Conservation (phyloP, 2,888 invertebrate genomes). For the Selenia dentaria region DNA sequence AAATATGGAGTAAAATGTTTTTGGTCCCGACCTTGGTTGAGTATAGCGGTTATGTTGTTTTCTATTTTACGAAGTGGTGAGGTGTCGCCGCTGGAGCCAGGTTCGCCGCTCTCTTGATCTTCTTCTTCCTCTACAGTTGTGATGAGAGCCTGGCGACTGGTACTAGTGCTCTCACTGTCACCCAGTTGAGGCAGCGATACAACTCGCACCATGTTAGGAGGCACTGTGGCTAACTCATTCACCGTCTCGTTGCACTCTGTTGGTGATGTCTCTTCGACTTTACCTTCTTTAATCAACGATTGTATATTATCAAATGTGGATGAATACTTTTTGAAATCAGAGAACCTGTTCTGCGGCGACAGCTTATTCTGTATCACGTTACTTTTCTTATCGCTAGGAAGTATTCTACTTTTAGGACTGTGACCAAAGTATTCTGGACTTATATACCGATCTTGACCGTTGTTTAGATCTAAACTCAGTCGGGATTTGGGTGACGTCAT, state of each 20-base stretch:
- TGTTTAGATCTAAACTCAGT: constrained; percentile 86
- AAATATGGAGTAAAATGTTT: constrained; percentile 80
- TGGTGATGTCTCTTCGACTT: constrained; percentile 82
- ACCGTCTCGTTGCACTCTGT: constrained; percentile 84
- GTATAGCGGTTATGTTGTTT: constrained; percentile 88
- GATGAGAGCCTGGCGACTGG: constrained; percentile 86
- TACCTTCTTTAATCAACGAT: constrained; percentile 89
- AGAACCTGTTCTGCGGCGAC: constrained; percentile 82
- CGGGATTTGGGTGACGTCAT: constrained; percentile 85
- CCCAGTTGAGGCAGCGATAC: constrained; percentile 87
- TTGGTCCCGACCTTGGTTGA: constrained; percentile 85
- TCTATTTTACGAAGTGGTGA: constrained; percentile 89
- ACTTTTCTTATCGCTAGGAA: constrained; percentile 62
- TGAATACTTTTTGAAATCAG: constrained; percentile 89
- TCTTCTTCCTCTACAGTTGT: constrained; percentile 90
- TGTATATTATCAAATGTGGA: constrained; percentile 92
- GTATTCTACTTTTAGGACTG: constrained; percentile 78
- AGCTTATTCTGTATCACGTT: constrained; percentile 70
- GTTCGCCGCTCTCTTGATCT: constrained; percentile 86
- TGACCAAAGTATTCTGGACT: constrained; percentile 74
- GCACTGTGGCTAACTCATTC: constrained; percentile 85
- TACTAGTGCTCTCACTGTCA: constrained; percentile 67
- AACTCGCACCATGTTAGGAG: constrained; percentile 87
- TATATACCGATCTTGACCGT: constrained; percentile 75
- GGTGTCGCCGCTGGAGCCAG: constrained; percentile 85